Percentiles rank a stretch among this genome's conserved stretches.
Evolutionary conservation across 1,140 invertebrate genomes (phyloP).

Genomic region (Druon quercuslanigerum): DNA sequence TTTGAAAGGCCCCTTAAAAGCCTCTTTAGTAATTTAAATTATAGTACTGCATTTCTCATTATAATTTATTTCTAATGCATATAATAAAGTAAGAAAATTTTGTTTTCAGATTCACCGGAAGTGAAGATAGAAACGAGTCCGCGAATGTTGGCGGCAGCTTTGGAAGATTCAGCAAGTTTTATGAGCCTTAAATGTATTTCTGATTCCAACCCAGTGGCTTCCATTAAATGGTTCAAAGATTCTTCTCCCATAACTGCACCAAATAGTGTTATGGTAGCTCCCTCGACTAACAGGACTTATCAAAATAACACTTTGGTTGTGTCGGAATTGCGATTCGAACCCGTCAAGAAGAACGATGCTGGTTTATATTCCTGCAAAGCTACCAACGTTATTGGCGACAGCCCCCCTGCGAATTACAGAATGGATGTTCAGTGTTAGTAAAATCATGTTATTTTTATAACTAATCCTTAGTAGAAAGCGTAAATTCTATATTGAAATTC

Average conservation of each 20-base stretch:
- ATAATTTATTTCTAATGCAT: too few relatives aligned
- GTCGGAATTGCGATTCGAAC: conserved; percentile 82
- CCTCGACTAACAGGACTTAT: conserved; percentile 45
- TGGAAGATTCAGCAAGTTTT: conserved; percentile 73
- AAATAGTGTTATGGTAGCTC: conserved; percentile 40
- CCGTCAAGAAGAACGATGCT: conserved; percentile 80
- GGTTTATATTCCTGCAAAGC: conserved; percentile 90
- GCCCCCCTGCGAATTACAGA: conserved; percentile 85
- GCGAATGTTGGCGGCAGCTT: conserved; percentile 53
- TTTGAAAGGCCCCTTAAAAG: too few relatives aligned
- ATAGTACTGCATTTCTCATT: too few relatives aligned
- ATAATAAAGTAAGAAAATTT: background rate
- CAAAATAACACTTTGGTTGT: conserved; percentile 64
- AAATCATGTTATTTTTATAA: conserved; percentile 6
- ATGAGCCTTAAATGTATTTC: conserved; percentile 87
- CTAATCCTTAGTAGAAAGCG: background rate
- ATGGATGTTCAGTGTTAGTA: conserved; percentile 92
- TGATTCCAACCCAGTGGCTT: conserved; percentile 89
- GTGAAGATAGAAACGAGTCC: conserved; percentile 68
- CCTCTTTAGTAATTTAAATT: too few relatives aligned
- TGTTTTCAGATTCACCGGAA: conserved; percentile 68
- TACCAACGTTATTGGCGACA: conserved; percentile 86
- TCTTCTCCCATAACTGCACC: conserved; percentile 49
- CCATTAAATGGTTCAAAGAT: conserved; percentile 86
- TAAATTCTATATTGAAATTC: too few relatives aligned